Percentiles rank a stretch among this genome's conserved stretches.
These are phyloP conservation scores for Nephotettix cincticeps DNA, from an alignment of 1,140 invertebrate genomes.

Conservation along the genomic window DNA sequence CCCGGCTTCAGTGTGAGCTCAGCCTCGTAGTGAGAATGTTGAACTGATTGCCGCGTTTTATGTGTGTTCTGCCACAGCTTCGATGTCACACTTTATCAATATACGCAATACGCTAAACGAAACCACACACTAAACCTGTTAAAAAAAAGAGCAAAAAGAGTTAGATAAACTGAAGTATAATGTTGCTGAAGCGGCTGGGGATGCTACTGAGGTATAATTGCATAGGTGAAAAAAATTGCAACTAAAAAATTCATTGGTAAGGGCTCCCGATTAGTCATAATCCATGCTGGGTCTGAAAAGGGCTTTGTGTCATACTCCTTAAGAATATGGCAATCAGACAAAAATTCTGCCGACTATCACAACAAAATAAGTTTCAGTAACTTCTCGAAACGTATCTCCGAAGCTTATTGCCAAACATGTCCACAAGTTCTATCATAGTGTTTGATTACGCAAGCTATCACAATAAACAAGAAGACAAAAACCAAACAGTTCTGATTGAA, in stretches of 20 bases:
- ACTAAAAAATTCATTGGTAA: background rate
- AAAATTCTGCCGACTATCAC: slow-evolving; percentile 2
- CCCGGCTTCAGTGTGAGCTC: no score
- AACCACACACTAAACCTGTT: no score
- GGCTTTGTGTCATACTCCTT: background rate
- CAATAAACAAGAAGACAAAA: background rate
- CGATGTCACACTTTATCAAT: no score
- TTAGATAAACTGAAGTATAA: no score
- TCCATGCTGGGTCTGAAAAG: background rate
- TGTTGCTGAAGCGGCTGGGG: no score
- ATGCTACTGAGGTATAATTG: no score
- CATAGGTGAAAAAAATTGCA: no score
- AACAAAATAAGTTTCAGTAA: background rate
- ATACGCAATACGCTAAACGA: no score
- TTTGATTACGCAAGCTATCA: background rate
- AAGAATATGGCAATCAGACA: background rate
- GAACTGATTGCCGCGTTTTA: no score
- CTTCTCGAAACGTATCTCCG: background rate
- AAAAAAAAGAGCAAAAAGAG: no score
- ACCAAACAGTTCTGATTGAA: background rate
- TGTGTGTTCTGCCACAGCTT: no score
- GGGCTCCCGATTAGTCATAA: background rate
- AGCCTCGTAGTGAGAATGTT: no score
- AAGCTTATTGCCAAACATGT: background rate
- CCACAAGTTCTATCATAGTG: background rate